Percentiles rank a stretch among this genome's conserved stretches.
These are phyloP conservation scores for Paedocypris micromegethes DNA, from an alignment of 2,797 vertebrate species.

Conservation along the genomic window DNA sequence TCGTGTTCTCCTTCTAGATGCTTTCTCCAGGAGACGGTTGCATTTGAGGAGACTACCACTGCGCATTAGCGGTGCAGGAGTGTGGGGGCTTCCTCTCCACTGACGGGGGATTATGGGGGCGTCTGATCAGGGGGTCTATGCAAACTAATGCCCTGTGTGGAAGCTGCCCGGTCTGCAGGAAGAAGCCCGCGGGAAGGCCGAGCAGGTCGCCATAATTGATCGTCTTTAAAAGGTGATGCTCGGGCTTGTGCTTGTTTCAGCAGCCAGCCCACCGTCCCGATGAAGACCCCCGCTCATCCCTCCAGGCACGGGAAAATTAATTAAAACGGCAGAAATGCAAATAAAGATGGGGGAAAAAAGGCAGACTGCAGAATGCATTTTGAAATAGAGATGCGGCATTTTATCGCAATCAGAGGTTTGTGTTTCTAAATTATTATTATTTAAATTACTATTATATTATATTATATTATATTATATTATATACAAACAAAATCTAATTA, in stretches of 20 bases:
- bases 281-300: slow-evolving; percentile 5
- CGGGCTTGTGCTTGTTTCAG: slow-evolving; percentile 31
- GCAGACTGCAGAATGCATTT: not conserved
- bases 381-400: no score
- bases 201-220: slow-evolving; percentile 35
- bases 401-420: no score
- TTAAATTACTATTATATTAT: no score
- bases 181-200: slow-evolving; percentile 10
- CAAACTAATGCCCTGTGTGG: slow-evolving; percentile 25
- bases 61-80: slow-evolving; percentile 4
- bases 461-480: no score
- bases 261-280: slow-evolving; percentile 1
- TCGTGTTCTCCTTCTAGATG: no score
- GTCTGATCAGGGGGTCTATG: slow-evolving; percentile 17
- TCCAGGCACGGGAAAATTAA: slow-evolving; percentile 1
- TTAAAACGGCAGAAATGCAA: not conserved
- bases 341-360: not conserved
- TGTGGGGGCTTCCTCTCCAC: slow-evolving; percentile 7
- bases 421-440: no score
- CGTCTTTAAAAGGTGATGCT: slow-evolving; percentile 16
- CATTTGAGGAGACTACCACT: slow-evolving; percentile 4
- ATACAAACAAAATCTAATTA: no score
- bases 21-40: not conserved
- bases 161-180: slow-evolving; percentile 3
- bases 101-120: slow-evolving; percentile 16